Evolutionary conservation across 2,797 vertebrate genomes (phyloP).

Genomic region (Pempheris klunzingeri): DNA sequence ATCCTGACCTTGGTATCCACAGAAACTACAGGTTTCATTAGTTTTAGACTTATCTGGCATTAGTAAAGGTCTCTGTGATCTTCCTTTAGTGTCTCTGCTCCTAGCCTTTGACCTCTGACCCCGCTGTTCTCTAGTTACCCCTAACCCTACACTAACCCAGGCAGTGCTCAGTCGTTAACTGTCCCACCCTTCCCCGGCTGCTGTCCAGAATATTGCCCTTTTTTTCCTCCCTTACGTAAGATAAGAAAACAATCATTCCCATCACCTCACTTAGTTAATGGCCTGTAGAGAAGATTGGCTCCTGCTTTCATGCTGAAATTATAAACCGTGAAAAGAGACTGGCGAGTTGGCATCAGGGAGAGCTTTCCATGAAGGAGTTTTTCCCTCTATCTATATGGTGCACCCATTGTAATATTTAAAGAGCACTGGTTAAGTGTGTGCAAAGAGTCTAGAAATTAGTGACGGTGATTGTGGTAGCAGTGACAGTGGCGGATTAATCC

Average conservation of each 20-base stretch:
- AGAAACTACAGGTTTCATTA: slow-evolving; percentile 12
- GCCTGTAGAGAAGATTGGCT: slow-evolving; percentile 55
- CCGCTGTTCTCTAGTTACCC: slow-evolving; percentile 40
- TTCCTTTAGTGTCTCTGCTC: slow-evolving; percentile 19
- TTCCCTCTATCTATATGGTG: slow-evolving; percentile 32
- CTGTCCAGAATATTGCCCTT: slow-evolving; percentile 16
- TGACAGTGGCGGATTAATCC: slow-evolving; percentile 17
- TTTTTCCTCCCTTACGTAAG: slow-evolving; percentile 52
- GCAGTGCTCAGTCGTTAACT: slow-evolving; percentile 27
- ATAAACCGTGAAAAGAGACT: slow-evolving; percentile 56
- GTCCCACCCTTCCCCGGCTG: background rate
- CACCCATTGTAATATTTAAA: slow-evolving; percentile 58
- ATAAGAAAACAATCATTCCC: slow-evolving; percentile 55
- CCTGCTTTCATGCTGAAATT: slow-evolving; percentile 56
- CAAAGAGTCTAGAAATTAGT: slow-evolving; percentile 9
- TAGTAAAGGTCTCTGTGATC: slow-evolving; percentile 33
- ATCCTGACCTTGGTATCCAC: slow-evolving; percentile 23
- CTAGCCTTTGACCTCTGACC: slow-evolving; percentile 64
- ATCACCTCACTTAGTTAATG: slow-evolving; percentile 64
- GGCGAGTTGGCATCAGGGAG: slow-evolving; percentile 27
- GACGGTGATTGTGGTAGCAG: background rate
- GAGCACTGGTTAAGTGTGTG: slow-evolving; percentile 18
- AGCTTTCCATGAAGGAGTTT: slow-evolving; percentile 56
- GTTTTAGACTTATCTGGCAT: slow-evolving; percentile 20
- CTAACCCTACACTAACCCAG: slow-evolving; percentile 52